Evolutionary conservation across 2,113 vertebrate species (phyloP).

Genomic region (Protobothrops mucrosquamatus): DNA sequence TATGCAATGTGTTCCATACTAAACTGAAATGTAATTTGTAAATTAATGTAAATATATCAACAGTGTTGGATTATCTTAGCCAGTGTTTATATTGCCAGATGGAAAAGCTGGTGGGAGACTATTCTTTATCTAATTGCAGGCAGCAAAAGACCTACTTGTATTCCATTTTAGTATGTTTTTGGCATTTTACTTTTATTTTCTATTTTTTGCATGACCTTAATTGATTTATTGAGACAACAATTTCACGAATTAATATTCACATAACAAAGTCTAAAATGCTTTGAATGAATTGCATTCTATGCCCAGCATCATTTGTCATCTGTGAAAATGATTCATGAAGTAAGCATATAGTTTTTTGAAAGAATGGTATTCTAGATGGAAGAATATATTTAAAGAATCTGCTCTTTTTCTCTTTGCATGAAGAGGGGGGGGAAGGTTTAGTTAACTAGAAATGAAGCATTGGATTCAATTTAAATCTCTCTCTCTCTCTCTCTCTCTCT

Average conservation of each 20-base stretch:
- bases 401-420: neutral
- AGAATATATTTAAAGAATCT: neutral
- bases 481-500: neutral
- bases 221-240: neutral
- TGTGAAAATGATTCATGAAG: neutral
- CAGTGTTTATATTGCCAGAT: conserved; percentile 24
- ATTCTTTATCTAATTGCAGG: conserved; percentile 42
- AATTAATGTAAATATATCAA: conserved; percentile 43
- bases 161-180: conserved; percentile 25
- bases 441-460: neutral
- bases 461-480: neutral
- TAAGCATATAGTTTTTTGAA: neutral
- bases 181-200: conserved; percentile 20
- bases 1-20: conserved; percentile 38
- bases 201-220: conserved; percentile 2
- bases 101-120: conserved; percentile 19
- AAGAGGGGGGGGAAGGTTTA: neutral
- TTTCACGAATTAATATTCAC: conserved; percentile 15
- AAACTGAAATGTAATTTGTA: conserved; percentile 33
- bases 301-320: neutral
- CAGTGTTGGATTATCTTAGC: conserved; percentile 29
- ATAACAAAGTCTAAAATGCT: neutral
- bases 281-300: conserved; percentile 19
- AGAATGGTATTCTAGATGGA: neutral
- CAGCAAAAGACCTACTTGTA: conserved; percentile 16